Base-by-base conservation (phyloP, 2,113 vertebrate species). In the Ptychochromis oligacanthus region DNA sequence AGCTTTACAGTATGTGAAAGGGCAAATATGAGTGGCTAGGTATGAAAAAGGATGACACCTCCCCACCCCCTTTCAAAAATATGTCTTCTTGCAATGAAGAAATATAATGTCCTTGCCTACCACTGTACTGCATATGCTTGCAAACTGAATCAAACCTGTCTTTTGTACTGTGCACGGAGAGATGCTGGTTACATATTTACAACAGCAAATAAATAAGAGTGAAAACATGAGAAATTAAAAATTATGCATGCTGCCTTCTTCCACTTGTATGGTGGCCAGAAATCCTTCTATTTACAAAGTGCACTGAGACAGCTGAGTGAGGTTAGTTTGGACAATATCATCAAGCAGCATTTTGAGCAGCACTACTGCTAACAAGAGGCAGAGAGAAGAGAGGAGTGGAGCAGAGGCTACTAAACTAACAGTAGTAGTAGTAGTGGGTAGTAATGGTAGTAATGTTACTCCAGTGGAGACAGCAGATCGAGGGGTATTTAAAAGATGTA, bases 261-360 rank as follows among this genome's bases (percentile, higher is more conserved):
- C 60, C 46, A 52, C 70, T 17, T 80, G 58, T 56, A 64, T 10
- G 5, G 58, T 14, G 20, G 83, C 75, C 72, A 64, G 52, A 75
- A 62, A 59, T 55, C 34, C 34, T 13, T 78, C 65, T 85, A 87
- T 91, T 84, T 91, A 90, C 92, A 92, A 70, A 43, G 88, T 92
- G 81, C 79, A 88, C 80, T 70, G 79, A 91, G 72, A 83, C 57
- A 59, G 80, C 81, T 65, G 57, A 55, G 89, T 90, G 86, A 91
- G 85, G 94, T 95, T 96, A 95, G 95, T 96, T 49, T 56, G 79
- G 86, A 90, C 64, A 84, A 74, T 87, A 75, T 91, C 67, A 87
- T 86, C 75, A 72, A 94, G 90, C 90, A 94, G 93, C 88, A 88
- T 88, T 86, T 78, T 20, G 87, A 59, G 76, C 82, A 83, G 79